Percentiles rank a stretch among this genome's conserved stretches.
Conservation (phyloP, 2,888 invertebrate genomes). For the Philaethria dido region DNA sequence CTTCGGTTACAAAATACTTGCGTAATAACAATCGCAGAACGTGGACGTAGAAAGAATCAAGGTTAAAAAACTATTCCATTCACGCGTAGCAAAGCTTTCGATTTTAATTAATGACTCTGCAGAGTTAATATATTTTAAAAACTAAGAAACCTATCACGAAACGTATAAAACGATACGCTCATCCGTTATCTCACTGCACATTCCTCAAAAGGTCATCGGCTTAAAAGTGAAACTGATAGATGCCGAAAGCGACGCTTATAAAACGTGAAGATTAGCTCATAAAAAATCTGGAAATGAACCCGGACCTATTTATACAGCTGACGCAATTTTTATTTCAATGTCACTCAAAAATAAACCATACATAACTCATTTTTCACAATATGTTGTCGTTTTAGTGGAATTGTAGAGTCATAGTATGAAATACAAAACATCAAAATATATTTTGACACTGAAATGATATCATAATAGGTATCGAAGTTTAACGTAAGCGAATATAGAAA, state of each 20-base stretch:
- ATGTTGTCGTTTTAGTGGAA: not conserved
- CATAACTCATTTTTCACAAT: not conserved
- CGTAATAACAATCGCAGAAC: slow-evolving; percentile 39
- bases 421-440: not conserved
- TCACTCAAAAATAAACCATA: slow-evolving; percentile 51
- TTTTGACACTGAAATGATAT: not conserved
- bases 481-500: not conserved
- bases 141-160: slow-evolving; percentile 20
- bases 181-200: slow-evolving; percentile 69
- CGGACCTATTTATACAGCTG: slow-evolving; percentile 58
- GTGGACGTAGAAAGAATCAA: slow-evolving; percentile 53
- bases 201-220: slow-evolving; percentile 74
- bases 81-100: slow-evolving; percentile 35
- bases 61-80: slow-evolving; percentile 49
- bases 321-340: slow-evolving; percentile 69
- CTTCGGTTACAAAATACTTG: slow-evolving; percentile 36
- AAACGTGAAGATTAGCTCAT: slow-evolving; percentile 57
- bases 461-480: not conserved
- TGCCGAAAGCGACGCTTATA: slow-evolving; percentile 71
- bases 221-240: slow-evolving; percentile 77
- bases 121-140: not conserved
- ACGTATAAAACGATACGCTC: slow-evolving; percentile 59
- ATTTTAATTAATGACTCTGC: slow-evolving; percentile 6
- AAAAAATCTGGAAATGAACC: slow-evolving; percentile 51
- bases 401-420: not conserved